A percentile compares a stretch with the other conserved stretches of the same genome.
phyloP scores from a whole-genome alignment of 2,888 invertebrate species.

The Alviniconcha strummeri region DNA sequence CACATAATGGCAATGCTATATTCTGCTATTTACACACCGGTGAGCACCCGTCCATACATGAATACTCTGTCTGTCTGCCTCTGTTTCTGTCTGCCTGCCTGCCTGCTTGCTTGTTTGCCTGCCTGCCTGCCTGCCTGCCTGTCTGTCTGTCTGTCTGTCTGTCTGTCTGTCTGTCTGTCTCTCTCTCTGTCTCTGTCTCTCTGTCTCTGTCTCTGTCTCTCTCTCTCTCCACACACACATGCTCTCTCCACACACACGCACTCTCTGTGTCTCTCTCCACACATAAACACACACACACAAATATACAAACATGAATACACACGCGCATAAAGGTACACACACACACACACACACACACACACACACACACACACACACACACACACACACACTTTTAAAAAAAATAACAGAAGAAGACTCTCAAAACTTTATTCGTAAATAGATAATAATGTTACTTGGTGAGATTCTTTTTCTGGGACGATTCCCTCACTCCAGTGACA shows the following conservation, averaged over 20 bases:
- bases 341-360: not conserved
- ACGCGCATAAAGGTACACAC: not conserved
- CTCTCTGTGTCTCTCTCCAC: no score
- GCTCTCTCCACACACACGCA: no score
- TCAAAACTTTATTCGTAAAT: no score
- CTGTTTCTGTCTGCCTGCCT: not conserved
- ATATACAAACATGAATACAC: not conserved
- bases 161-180: not conserved
- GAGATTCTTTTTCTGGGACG: no score
- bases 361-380: not conserved
- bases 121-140: constrained; percentile 5
- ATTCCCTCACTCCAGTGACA: no score
- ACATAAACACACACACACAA: not conserved
- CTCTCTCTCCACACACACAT: no score
- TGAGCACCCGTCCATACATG: not conserved
- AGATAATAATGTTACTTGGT: no score
- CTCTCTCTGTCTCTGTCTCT: not conserved
- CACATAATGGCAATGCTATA: no score
- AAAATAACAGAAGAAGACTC: no score
- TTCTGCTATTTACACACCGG: no score
- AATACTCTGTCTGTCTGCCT: constrained; percentile 7
- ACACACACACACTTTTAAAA: not conserved
- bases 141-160: constrained; percentile 14
- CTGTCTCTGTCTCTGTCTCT: not conserved
- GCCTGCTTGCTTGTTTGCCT: no score